Evolutionary conservation across 2,113 vertebrate species (phyloP).

Genomic region (Thomomys bottae): DNA sequence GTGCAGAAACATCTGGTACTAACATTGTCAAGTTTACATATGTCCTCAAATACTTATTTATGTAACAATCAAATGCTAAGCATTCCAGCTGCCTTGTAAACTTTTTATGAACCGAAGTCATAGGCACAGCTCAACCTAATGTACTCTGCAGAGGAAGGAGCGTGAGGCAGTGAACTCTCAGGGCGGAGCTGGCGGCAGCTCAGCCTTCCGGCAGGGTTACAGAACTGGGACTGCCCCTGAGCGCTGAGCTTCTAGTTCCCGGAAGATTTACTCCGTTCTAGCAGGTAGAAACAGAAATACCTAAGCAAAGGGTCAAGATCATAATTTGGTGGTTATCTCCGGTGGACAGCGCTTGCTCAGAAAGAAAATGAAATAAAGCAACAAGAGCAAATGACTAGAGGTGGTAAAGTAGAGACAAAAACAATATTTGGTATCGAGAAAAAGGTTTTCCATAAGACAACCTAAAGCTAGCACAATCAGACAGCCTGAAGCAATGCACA

Average conservation of each 20-base stretch:
- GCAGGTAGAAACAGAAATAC: slow-evolving; percentile 14
- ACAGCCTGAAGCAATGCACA: background rate
- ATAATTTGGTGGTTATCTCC: background rate
- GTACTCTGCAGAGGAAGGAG: slow-evolving; percentile 55
- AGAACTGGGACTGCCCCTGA: background rate
- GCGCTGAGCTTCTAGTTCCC: slow-evolving; percentile 7
- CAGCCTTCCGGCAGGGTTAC: slow-evolving; percentile 3
- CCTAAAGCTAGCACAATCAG: background rate
- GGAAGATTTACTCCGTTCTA: slow-evolving; percentile 4
- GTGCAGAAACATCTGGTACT: slow-evolving; percentile 76
- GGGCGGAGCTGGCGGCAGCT: background rate
- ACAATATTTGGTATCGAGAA: background rate
- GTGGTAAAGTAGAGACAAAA: slow-evolving; percentile 12
- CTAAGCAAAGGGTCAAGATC: background rate
- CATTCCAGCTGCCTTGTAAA: slow-evolving; percentile 76
- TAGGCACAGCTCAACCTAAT: slow-evolving; percentile 64
- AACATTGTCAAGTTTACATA: slow-evolving; percentile 68
- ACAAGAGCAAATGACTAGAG: background rate
- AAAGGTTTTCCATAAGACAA: background rate
- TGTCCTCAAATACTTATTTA: slow-evolving; percentile 75
- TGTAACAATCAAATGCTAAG: slow-evolving; percentile 76
- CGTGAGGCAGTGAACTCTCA: slow-evolving; percentile 70
- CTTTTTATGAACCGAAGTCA: slow-evolving; percentile 80
- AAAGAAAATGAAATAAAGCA: background rate
- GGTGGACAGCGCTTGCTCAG: background rate